A percentile compares a stretch with the other conserved stretches of the same genome.
Evolutionary conservation across 2,888 invertebrate genomes (phyloP).

Genomic region (Eristalinus aeneus): DNA sequence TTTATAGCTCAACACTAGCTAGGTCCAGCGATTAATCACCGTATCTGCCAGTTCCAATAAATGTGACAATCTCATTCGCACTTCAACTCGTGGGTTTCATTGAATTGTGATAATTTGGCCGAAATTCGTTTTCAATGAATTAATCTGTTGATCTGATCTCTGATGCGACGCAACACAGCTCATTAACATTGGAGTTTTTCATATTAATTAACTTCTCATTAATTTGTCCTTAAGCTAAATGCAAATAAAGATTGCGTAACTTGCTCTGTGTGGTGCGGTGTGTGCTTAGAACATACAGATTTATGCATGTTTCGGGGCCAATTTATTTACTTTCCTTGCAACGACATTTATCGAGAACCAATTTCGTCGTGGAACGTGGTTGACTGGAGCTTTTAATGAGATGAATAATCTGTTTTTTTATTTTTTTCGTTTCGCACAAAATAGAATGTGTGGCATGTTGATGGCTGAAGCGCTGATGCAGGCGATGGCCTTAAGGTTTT

Average conservation of each 20-base stretch:
- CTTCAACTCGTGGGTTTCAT: not conserved
- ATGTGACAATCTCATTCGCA: slow-evolving; percentile 28
- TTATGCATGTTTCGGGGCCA: not conserved
- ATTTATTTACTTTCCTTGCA: not conserved
- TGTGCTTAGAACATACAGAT: not conserved
- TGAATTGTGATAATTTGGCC: slow-evolving; percentile 21
- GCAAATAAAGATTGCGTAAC: slow-evolving; percentile 22
- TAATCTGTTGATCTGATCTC: slow-evolving; percentile 11
- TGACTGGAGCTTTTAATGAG: not conserved
- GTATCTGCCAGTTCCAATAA: not conserved
- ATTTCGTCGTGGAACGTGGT: not conserved
- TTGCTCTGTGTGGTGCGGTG: not conserved
- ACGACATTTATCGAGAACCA: not conserved
- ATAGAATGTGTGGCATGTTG: not conserved
- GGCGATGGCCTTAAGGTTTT: not conserved
- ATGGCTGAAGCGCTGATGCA: not conserved
- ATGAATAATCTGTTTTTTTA: not conserved
- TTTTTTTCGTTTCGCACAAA: not conserved
- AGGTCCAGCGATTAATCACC: not conserved
- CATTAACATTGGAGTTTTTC: slow-evolving; percentile 24
- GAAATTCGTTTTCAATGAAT: slow-evolving; percentile 22
- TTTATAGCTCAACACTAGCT: not conserved
- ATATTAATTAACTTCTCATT: slow-evolving; percentile 12
- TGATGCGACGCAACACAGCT: not conserved
- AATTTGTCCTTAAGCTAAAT: not conserved